Evolutionary conservation across 1,140 invertebrate genomes (phyloP).

Genomic region (Drosophila repletoides): DNA sequence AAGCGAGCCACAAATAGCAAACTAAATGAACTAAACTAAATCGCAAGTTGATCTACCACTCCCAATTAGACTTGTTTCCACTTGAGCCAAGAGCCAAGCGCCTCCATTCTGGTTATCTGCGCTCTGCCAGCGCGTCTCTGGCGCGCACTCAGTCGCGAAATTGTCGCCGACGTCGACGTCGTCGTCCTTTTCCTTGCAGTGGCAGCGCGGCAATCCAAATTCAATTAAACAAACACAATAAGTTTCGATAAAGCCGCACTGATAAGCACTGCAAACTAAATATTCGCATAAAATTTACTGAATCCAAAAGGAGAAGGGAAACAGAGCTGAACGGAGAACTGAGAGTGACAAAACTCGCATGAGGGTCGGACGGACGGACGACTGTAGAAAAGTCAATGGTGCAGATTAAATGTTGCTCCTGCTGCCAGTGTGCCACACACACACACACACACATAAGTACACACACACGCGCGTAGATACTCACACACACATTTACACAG

Average conservation of each 20-base stretch:
- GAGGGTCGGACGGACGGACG: too few species aligned
- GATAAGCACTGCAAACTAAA: conserved; percentile 79
- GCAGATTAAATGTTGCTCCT: conserved; percentile 75
- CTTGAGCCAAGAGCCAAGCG: conserved; percentile 12
- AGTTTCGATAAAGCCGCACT: conserved; percentile 79
- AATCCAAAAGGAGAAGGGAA: conserved; percentile 8
- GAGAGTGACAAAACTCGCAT: conserved; percentile 28
- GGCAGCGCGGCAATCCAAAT: conserved; percentile 74
- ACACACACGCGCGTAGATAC: conserved; percentile 10
- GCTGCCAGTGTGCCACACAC: conserved; percentile 41
- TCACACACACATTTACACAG: conserved; percentile 12
- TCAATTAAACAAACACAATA: conserved; percentile 83
- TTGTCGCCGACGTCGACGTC: conserved; percentile 51
- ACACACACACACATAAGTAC: conserved; percentile 16
- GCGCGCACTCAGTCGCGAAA: conserved; percentile 70
- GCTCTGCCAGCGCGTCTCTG: conserved; percentile 43
- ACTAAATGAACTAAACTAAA: conserved; percentile 78
- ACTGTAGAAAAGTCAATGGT: conserved; percentile 76
- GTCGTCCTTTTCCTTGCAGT: conserved; percentile 8
- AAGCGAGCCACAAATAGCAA: conserved; percentile 21
- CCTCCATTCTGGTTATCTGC: conserved; percentile 44
- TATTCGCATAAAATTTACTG: conserved; percentile 80
- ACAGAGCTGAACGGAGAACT: neutral
- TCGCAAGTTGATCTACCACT: conserved; percentile 70
- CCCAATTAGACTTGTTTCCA: conserved; percentile 55